These are phyloP conservation scores for Mustela lutreola DNA, from an alignment of 2,113 vertebrate species.

Conservation along the genomic window DNA sequence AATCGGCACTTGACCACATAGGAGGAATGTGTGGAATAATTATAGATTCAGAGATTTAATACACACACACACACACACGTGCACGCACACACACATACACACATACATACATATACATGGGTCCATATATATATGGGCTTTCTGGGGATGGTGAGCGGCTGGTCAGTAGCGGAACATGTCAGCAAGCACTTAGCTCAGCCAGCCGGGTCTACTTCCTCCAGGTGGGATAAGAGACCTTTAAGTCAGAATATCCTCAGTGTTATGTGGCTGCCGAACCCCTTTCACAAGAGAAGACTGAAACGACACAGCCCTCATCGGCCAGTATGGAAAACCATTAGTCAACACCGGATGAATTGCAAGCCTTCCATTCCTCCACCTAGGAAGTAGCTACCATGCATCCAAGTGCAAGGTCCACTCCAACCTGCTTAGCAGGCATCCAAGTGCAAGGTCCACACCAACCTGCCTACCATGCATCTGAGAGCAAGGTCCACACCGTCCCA, in stretches of 20 bases:
- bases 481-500: conserved; percentile 95
- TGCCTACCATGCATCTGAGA: conserved; percentile 95
- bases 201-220: not conserved
- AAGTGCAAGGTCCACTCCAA: not conserved
- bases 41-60: not conserved
- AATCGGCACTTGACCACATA: not conserved
- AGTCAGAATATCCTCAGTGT: conserved; percentile 94
- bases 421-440: not conserved
- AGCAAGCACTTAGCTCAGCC: not conserved
- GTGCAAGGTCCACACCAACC: not conserved
- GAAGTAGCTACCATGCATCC: conserved; percentile 84
- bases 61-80: not conserved
- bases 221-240: conserved; percentile 96
- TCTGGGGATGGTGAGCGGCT: not conserved
- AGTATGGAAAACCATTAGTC: conserved; percentile 88
- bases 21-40: not conserved
- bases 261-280: conserved; percentile 92
- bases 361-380: conserved; percentile 96
- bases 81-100: too few species aligned
- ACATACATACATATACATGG: not conserved
- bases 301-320: conserved; percentile 87
- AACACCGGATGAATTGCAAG: conserved; percentile 93
- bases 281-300: conserved; percentile 90
- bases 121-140: too few species aligned
- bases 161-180: not conserved